phyloP scores from a whole-genome alignment of 1,140 invertebrate species.

The Cyphomyrmex costatus region DNA sequence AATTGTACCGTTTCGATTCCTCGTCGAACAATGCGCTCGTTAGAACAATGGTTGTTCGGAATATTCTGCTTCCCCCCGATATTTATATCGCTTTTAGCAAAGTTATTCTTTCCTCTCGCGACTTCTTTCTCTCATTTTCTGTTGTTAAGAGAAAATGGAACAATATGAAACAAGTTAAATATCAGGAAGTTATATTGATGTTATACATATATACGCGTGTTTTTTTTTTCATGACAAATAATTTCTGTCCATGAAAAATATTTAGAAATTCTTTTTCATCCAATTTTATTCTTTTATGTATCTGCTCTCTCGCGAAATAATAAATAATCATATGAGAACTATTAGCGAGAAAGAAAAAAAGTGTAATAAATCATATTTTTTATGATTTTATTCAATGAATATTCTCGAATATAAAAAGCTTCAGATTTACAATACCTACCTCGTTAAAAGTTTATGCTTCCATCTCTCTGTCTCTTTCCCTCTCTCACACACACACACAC shows the following conservation, averaged over 20 bases:
- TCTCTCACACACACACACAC: not conserved
- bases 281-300: not conserved
- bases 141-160: too few species aligned
- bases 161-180: not conserved
- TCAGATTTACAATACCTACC: constrained; percentile 30
- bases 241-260: not conserved
- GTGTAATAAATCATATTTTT: constrained; percentile 23
- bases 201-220: not conserved
- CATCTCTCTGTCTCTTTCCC: not conserved
- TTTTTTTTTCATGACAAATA: not conserved
- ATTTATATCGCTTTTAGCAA: constrained; percentile 22
- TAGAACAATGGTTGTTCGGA: constrained; percentile 35
- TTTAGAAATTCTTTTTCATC: not conserved
- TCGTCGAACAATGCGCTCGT: constrained; percentile 9
- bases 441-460: constrained; percentile 32
- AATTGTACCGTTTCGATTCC: not conserved
- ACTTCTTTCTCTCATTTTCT: constrained; percentile 14
- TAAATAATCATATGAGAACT: constrained; percentile 3
- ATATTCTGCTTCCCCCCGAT: not conserved
- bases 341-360: not conserved
- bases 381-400: constrained; percentile 9
- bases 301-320: not conserved
- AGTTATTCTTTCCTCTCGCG: not conserved
- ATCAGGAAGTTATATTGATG: not conserved
- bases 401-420: not conserved